Evolutionary conservation across 2,888 invertebrate genomes (phyloP).

Genomic region (Lasioglossum lativentre): DNA sequence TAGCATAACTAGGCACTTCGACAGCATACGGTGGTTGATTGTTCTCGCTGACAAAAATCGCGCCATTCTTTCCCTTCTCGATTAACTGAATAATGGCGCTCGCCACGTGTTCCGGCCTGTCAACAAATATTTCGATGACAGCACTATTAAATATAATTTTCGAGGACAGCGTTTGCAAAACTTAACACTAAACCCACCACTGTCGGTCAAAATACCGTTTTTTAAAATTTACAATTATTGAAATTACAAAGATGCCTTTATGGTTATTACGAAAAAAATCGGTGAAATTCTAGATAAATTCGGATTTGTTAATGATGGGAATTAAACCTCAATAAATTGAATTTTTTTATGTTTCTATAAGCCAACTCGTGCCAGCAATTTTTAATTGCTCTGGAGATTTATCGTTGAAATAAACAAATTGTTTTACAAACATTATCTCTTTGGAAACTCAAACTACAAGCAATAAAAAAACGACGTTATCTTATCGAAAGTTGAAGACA

Average conservation of each 20-base stretch:
- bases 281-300: no score
- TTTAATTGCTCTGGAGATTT: no score
- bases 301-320: no score
- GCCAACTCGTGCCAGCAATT: no score
- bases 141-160: not conserved
- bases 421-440: not conserved
- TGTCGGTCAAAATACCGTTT: no score
- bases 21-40: constrained; percentile 73
- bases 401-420: not conserved
- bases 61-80: constrained; percentile 73
- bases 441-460: not conserved
- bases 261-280: no score
- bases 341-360: no score
- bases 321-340: no score
- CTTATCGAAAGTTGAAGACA: not conserved
- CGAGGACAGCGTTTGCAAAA: not conserved
- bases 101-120: constrained; percentile 75
- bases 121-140: not conserved
- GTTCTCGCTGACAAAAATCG: constrained; percentile 74
- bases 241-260: no score
- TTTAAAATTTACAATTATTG: no score
- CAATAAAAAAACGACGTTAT: no score
- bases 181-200: not conserved
- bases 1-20: constrained; percentile 56
- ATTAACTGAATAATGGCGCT: constrained; percentile 74